Evolutionary conservation across 2,797 vertebrate species (phyloP).

Genomic region (Erpetoichthys calabaricus): DNA sequence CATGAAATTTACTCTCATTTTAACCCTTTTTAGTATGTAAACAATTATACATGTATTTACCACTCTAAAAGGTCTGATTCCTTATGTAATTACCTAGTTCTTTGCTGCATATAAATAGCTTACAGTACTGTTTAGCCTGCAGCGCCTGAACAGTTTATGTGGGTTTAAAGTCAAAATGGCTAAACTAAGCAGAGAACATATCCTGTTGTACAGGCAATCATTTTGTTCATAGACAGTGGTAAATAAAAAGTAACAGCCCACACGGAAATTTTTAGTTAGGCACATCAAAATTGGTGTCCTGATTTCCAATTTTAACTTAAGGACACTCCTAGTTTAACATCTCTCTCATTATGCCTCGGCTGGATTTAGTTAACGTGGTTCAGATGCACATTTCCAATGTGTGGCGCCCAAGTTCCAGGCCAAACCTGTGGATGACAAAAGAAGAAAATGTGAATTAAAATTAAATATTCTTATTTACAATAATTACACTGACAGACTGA

Average conservation of each 20-base stretch:
- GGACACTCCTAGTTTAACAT: constrained; percentile 55
- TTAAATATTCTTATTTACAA: no score
- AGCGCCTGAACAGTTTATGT: constrained; percentile 68
- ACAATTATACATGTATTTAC: constrained; percentile 97
- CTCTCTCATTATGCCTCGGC: constrained; percentile 24
- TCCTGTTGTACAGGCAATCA: constrained; percentile 74
- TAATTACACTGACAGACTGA: no score
- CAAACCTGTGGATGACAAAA: constrained; percentile 73
- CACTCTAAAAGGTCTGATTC: constrained; percentile 83
- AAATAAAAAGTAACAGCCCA: constrained; percentile 64
- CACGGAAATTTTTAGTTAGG: constrained; percentile 75
- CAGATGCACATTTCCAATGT: constrained; percentile 96
- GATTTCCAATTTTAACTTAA: constrained; percentile 43
- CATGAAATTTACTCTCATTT: constrained; percentile 96
- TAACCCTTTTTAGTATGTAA: constrained; percentile 93
- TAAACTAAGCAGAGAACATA: constrained; percentile 86
- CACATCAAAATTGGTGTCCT: constrained; percentile 68
- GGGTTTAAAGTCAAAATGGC: constrained; percentile 79
- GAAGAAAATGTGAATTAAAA: constrained; percentile 34
- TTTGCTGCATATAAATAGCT: constrained; percentile 78
- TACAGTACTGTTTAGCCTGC: constrained; percentile 80
- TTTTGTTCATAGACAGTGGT: constrained; percentile 72
- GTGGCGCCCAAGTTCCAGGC: constrained; percentile 97
- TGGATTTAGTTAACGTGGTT: constrained; percentile 96
- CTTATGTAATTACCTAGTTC: constrained; percentile 79